These are phyloP conservation scores for Denticeps clupeoides DNA, from an alignment of 2,797 vertebrate species.

Conservation along the genomic window DNA sequence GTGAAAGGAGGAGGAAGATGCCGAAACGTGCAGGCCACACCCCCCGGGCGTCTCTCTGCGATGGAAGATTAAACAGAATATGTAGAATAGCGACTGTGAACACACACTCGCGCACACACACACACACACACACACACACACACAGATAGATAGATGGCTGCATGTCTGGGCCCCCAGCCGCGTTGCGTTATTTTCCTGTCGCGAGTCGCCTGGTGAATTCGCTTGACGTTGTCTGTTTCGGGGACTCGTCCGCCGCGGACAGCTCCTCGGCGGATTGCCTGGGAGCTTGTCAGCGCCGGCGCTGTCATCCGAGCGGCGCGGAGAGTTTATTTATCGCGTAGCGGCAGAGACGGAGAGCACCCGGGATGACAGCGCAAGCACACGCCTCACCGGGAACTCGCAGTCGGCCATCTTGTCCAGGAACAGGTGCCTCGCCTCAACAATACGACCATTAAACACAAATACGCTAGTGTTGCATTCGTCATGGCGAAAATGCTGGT, in stretches of 20 bases:
- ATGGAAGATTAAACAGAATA: too few species aligned
- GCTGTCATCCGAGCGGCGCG: slow-evolving; percentile 46
- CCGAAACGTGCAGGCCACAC: too few species aligned
- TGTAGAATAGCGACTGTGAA: neutral
- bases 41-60: too few species aligned
- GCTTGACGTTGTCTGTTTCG: slow-evolving; percentile 52
- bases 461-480: too few species aligned
- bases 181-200: slow-evolving; percentile 15
- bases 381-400: too few species aligned
- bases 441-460: too few species aligned
- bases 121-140: neutral
- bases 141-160: too few species aligned
- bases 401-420: too few species aligned
- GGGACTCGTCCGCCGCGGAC: slow-evolving; percentile 34
- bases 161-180: slow-evolving; percentile 1
- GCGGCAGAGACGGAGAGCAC: slow-evolving; percentile 36
- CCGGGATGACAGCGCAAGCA: too few species aligned
- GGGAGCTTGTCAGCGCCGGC: slow-evolving; percentile 44
- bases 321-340: slow-evolving; percentile 37
- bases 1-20: too few species aligned
- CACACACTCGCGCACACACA: neutral
- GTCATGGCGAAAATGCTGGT: too few species aligned
- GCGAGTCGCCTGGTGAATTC: slow-evolving; percentile 41
- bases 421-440: too few species aligned
- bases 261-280: slow-evolving; percentile 30